A percentile compares a stretch with the other conserved stretches of the same genome.
These are phyloP conservation scores for Macrobrachium rosenbergii DNA, from an alignment of 1,140 invertebrate genomes.

Conservation along the genomic window DNA sequence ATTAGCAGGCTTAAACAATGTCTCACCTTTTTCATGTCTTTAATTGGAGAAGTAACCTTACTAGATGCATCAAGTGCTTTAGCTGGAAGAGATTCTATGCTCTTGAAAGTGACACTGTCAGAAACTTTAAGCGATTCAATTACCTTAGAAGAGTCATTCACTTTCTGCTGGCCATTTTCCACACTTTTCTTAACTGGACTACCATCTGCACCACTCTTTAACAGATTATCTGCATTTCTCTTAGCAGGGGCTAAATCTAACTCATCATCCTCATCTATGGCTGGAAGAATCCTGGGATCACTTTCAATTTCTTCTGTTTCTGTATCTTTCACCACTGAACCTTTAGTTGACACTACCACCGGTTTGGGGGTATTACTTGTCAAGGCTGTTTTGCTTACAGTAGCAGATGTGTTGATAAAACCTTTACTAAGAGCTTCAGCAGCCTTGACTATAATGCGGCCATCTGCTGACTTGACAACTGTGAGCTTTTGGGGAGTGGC, in stretches of 20 bases:
- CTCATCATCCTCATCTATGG: too few relatives aligned
- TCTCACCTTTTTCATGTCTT: constrained; percentile 43
- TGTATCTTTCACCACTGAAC: too few relatives aligned
- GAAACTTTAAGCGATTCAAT: too few relatives aligned
- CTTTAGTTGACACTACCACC: constrained; percentile 14
- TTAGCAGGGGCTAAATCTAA: too few relatives aligned
- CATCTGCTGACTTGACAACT: constrained; percentile 54
- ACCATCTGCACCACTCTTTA: neutral
- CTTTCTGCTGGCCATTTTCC: too few relatives aligned
- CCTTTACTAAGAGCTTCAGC: constrained; percentile 17
- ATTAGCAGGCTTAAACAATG: too few relatives aligned
- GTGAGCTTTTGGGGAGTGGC: constrained; percentile 29
- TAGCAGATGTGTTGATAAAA: constrained; percentile 7
- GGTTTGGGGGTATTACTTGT: constrained; percentile 21
- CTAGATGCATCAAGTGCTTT: neutral
- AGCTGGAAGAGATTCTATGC: neutral
- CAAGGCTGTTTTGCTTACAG: neutral
- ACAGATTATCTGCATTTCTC: neutral
- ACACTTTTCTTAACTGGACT: too few relatives aligned
- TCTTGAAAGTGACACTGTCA: neutral
- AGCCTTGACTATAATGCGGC: constrained; percentile 44
- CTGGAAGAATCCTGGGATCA: too few relatives aligned
- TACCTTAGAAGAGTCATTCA: too few relatives aligned
- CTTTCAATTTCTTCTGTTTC: too few relatives aligned
- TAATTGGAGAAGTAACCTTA: constrained; percentile 2